A percentile compares a stretch with the other conserved stretches of the same genome.
These are phyloP conservation scores for Steatornis caripensis DNA, from an alignment of 2,113 vertebrate species.

Conservation along the genomic window DNA sequence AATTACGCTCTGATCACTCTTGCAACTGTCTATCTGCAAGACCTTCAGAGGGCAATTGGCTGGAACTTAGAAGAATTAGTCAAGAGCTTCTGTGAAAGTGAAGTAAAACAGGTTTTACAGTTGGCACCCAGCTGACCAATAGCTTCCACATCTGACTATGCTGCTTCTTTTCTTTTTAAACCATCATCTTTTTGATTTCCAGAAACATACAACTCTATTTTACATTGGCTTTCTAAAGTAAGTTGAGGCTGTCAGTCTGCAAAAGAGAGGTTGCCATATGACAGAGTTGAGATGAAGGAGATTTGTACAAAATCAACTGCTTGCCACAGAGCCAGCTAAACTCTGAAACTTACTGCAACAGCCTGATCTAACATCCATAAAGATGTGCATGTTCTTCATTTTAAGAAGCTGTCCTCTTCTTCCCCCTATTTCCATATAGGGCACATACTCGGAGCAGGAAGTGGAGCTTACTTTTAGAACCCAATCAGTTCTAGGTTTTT, in stretches of 20 bases:
- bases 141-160: neutral
- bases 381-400: fast-evolving
- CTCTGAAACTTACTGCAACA: fast-evolving
- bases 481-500: neutral
- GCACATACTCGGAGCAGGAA: neutral
- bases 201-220: neutral
- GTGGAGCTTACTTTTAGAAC: neutral
- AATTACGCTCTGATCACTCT: neutral
- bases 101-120: neutral
- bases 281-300: neutral
- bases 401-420: neutral
- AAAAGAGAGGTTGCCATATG: neutral
- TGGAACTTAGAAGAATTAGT: neutral
- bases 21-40: neutral
- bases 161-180: neutral
- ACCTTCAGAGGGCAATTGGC: neutral
- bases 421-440: neutral
- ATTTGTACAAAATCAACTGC: neutral
- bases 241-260: neutral
- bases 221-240: neutral
- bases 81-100: neutral
- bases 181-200: neutral
- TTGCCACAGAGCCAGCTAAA: neutral
- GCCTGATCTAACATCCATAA: neutral
- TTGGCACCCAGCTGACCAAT: neutral